Percentiles rank a stretch among this genome's conserved stretches.
These are phyloP conservation scores for Glaucomys volans DNA, from an alignment of 2,113 vertebrate genomes.

Conservation along the genomic window DNA sequence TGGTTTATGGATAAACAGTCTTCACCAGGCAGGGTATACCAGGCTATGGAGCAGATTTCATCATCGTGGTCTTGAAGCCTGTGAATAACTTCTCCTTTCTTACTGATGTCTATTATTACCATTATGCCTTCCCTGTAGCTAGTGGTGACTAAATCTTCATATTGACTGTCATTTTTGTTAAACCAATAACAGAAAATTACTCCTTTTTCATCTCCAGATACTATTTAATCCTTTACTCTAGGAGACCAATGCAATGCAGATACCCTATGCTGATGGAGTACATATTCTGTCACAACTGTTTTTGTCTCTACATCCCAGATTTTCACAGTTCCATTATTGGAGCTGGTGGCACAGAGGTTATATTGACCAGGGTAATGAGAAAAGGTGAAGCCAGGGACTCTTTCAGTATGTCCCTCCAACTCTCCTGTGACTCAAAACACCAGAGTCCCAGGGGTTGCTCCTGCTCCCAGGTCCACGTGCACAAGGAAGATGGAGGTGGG, in stretches of 20 bases:
- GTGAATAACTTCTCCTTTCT: slow-evolving; percentile 93
- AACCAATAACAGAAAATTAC: slow-evolving; percentile 94
- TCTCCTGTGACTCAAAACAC: slow-evolving; percentile 90
- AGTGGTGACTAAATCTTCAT: slow-evolving; percentile 92
- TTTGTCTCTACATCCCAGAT: slow-evolving; percentile 90
- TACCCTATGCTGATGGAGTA: slow-evolving; percentile 91
- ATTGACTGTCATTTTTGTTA: slow-evolving; percentile 94
- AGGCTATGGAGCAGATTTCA: slow-evolving; percentile 96
- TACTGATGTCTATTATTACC: slow-evolving; percentile 94
- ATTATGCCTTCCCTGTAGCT: slow-evolving; percentile 99
- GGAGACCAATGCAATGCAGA: slow-evolving; percentile 96
- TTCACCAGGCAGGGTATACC: slow-evolving; percentile 91
- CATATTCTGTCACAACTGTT: slow-evolving; percentile 87
- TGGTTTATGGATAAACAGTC: slow-evolving; percentile 81
- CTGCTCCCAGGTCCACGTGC: slow-evolving; percentile 80
- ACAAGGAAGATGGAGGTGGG: slow-evolving; percentile 92
- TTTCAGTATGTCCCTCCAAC: slow-evolving; percentile 92
- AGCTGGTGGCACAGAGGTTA: slow-evolving; percentile 92
- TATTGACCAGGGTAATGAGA: slow-evolving; percentile 89
- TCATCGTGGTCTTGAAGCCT: slow-evolving; percentile 95
- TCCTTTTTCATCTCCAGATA: slow-evolving; percentile 96
- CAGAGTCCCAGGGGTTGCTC: slow-evolving; percentile 63
- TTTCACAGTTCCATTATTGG: slow-evolving; percentile 91
- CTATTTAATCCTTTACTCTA: slow-evolving; percentile 92
- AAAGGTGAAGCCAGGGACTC: slow-evolving; percentile 94